Percentiles rank a stretch among this genome's conserved stretches.
Evolutionary conservation across 2,888 invertebrate species (phyloP).

Genomic region (Terebella lapidaria): DNA sequence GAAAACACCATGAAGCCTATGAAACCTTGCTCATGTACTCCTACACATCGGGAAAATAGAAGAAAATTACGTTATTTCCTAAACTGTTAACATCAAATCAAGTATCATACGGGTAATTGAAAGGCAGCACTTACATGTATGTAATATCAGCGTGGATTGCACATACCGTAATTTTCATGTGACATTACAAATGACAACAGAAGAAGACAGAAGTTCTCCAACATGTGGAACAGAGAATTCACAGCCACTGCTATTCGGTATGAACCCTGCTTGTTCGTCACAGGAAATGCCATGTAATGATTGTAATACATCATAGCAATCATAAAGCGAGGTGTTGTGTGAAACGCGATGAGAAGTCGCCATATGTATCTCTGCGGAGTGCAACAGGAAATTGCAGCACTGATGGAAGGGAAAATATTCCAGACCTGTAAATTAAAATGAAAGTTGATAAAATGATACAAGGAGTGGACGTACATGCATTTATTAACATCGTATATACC

Average conservation of each 20-base stretch:
- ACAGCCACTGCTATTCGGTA: neutral
- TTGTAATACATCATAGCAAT: slow-evolving; percentile 76
- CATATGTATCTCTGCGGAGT: slow-evolving; percentile 89
- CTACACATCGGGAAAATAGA: slow-evolving; percentile 25
- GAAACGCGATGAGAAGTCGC: slow-evolving; percentile 85
- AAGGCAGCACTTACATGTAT: no score
- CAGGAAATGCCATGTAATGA: slow-evolving; percentile 63
- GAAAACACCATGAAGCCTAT: slow-evolving; percentile 80
- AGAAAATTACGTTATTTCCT: neutral
- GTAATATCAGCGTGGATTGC: no score
- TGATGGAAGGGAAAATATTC: slow-evolving; percentile 58
- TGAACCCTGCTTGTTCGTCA: neutral
- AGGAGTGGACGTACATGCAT: no score
- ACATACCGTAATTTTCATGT: slow-evolving; percentile 77
- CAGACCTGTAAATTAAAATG: slow-evolving; percentile 7
- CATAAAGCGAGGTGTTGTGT: slow-evolving; percentile 74
- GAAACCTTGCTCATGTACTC: slow-evolving; percentile 70
- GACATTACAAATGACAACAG: slow-evolving; percentile 91
- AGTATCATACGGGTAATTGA: no score
- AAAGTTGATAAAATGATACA: no score
- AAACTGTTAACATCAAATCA: no score
- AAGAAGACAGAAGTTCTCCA: slow-evolving; percentile 80
- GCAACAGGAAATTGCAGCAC: slow-evolving; percentile 82
- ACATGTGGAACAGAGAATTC: slow-evolving; percentile 65
- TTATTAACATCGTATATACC: no score